Evolutionary conservation across 2,113 vertebrate species (phyloP), one percentile per base, ranked within the genome.

Genomic region (Puntigrus tetrazona): DNA sequence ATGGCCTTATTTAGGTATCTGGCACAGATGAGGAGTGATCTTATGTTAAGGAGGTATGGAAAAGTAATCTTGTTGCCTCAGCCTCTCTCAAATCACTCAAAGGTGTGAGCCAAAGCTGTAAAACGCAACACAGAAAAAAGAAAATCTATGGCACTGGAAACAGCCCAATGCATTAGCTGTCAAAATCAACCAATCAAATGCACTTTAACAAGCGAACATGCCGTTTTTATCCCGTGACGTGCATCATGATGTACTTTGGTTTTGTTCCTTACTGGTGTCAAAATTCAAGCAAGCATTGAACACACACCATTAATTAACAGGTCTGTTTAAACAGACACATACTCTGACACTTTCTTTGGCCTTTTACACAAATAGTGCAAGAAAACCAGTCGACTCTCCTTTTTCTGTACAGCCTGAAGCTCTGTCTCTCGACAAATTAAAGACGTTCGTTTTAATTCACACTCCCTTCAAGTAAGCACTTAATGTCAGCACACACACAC

Each of bases 311-410:
- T 7, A 29, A 81, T 84, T 67, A 55, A 10, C 45, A 36, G 29
- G 41, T 13, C 27, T 10, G 25, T 78, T 81, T 73, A 87, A 10
- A 13, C 11, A 50, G 31, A 25, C 11, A 16, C 38, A 81, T 41
- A 22, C 67, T 36, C 29, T 70, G 86, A 81, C 86, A 69, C 61
- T 87, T 84, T 36, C 20, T 75, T 57, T 63, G 43, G 25, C 59
- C 57, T 81, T 81, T 6, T 10, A 67, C 76, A 79, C 61, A 81
- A 84, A 84, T 76, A 9, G 34, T 43, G 22, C 22, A 59, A 16
- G 13, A 31, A 81, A 45, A 67, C 72, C 67, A 22, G 52, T 81
- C 29, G 20, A 10, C 6, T 47, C 61, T 29, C 77, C 38, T 47
- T 8, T 50, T 8, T 50, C 47, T 34, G 29, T 11, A 29, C 10